A percentile compares a stretch with the other conserved stretches of the same genome.
Evolutionary conservation across 2,888 invertebrate species (phyloP).

Genomic region (Caprella mutica): DNA sequence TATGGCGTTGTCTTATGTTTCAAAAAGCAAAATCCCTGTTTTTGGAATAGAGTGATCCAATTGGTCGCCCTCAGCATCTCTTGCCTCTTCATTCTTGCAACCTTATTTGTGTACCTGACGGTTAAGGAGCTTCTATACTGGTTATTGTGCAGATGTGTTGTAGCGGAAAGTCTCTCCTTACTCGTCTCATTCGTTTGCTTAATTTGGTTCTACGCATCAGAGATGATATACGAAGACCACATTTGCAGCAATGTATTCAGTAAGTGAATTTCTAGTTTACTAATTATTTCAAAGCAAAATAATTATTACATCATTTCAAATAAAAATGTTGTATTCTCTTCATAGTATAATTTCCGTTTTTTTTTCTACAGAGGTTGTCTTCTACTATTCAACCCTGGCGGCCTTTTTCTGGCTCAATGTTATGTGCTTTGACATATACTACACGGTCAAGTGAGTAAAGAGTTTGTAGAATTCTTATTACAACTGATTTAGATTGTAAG

Average conservation of each 20-base stretch:
- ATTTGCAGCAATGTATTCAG: too few species aligned
- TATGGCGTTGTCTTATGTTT: too few species aligned
- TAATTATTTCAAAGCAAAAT: too few species aligned
- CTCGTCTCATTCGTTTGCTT: slow-evolving; percentile 5
- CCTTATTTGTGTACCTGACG: slow-evolving; percentile 2
- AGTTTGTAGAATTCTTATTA: too few species aligned
- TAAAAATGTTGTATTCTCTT: too few species aligned
- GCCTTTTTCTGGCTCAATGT: slow-evolving; percentile 58
- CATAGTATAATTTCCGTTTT: background rate
- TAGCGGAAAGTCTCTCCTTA: background rate
- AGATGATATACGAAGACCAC: too few species aligned
- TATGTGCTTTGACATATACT: slow-evolving; percentile 54
- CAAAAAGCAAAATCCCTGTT: too few species aligned
- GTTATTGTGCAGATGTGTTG: background rate
- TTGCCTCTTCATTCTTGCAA: background rate
- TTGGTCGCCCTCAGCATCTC: background rate
- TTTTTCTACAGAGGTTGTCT: background rate
- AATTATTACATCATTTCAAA: too few species aligned
- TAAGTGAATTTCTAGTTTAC: too few species aligned
- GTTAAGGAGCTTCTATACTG: background rate
- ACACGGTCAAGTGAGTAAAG: slow-evolving; percentile 48
- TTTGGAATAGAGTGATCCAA: background rate
- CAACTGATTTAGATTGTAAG: too few species aligned
- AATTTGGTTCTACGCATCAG: too few species aligned
- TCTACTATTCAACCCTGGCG: slow-evolving; percentile 54